These are phyloP conservation scores for Gnathonemus longibarbis DNA, from an alignment of 2,113 vertebrate species.

Conservation along the genomic window DNA sequence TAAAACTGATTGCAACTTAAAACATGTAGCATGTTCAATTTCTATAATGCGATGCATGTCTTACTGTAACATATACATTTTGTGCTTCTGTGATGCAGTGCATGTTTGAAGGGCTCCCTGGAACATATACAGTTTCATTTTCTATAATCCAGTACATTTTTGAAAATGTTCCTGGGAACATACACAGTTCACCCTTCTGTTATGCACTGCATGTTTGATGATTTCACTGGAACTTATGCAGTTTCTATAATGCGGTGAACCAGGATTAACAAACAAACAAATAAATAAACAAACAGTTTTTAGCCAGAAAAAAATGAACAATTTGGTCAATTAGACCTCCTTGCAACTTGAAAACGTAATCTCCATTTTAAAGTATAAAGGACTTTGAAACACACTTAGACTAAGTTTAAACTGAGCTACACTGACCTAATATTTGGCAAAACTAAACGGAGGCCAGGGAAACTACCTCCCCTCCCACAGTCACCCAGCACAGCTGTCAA, in stretches of 20 bases:
- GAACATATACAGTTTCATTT: not conserved
- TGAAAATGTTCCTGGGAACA: not conserved
- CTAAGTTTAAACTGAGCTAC: not conserved
- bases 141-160: not conserved
- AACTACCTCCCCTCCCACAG: not conserved
- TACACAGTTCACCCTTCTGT: not conserved
- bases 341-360: not conserved
- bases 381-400: not conserved
- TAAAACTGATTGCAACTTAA: not conserved
- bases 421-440: not conserved
- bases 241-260: not conserved
- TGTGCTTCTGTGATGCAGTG: not conserved
- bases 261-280: not conserved
- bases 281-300: not conserved
- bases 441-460: not conserved
- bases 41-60: not conserved
- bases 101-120: not conserved
- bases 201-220: not conserved
- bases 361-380: not conserved
- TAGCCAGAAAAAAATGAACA: not conserved
- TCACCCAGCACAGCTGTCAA: not conserved
- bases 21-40: not conserved
- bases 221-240: not conserved
- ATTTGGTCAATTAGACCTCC: not conserved
- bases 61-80: not conserved